A percentile compares a stretch with the other conserved stretches of the same genome.
phyloP scores from a whole-genome alignment of 2,888 invertebrate species.

The Rhopalosiphum nymphaeae region DNA sequence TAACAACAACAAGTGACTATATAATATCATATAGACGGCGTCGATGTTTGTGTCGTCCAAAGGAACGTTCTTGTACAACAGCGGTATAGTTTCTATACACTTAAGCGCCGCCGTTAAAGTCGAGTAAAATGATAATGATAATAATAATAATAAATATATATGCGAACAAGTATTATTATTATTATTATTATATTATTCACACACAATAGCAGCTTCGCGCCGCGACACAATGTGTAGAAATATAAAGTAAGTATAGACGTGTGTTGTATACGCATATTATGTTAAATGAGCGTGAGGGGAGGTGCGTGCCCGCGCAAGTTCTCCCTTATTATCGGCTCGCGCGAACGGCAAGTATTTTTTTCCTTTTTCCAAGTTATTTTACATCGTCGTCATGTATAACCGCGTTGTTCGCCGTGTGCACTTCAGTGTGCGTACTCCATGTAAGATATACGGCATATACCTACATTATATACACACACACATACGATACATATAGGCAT shows the following conservation, averaged over 20 bases:
- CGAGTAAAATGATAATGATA: conserved; percentile 5
- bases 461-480: neutral
- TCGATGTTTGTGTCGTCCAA: neutral
- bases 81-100: neutral
- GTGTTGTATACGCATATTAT: neutral
- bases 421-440: neutral
- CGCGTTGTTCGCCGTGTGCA: neutral
- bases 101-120: neutral
- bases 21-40: neutral
- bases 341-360: neutral
- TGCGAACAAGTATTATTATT: neutral
- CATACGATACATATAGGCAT: neutral
- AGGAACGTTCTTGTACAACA: neutral
- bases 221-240: neutral
- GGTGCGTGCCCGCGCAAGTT: neutral
- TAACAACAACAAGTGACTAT: neutral
- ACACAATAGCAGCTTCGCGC: neutral
- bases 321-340: neutral
- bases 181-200: neutral
- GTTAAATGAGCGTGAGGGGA: neutral
- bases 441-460: neutral
- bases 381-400: neutral
- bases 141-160: neutral
- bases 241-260: neutral
- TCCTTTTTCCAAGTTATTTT: neutral